Evolutionary conservation across 2,797 vertebrate genomes (phyloP), one percentile per base, ranked within the genome.

Genomic region (Odontamblyopus rebecca): DNA sequence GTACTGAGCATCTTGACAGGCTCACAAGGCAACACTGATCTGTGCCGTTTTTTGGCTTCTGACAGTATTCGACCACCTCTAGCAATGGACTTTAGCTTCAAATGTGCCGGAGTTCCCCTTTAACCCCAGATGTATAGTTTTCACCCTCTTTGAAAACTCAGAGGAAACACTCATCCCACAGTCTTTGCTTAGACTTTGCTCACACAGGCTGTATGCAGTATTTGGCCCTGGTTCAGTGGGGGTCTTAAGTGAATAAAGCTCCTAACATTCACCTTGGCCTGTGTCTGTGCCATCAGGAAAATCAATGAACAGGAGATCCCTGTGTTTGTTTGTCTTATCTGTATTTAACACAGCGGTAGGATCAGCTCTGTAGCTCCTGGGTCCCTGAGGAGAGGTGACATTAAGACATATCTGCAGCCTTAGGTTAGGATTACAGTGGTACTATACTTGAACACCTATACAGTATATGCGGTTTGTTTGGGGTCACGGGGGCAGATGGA

Each of bases 191-290:
- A 81, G 2, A 35, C 76, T 83, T 74, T 54, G 73, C 27, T 48
- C 44, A 81, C 74, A 35, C 67, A 62, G 13, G 12, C 1, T 6
- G 50, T 50, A 70, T 71, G 56, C 57, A 18, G 44, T 16, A 18
- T 11, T 70, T 75, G 74, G 79, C 67, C 23, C 9, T 68, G 6
- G 16, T 76, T 69, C 76, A 74, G 53, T 27, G n/a, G 67, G 66
- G 38, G 26, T 70, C 66, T 76, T 68, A 38, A 68, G 61, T 60
- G 69, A 76, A 57, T 67, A 61, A 74, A 74, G 69, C 64, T 67
- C 57, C 78, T 70, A 66, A 74, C 67, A 81, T 81, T 76, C 67
- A 67, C 63, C 70, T 76, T 61, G 70, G 50, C 68, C 71, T 29
- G 30, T 54, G 63, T 27, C 69, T 68, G 54, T 65, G 60, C 38